Percentiles rank a stretch among this genome's conserved stretches.
These are phyloP conservation scores for Allygus modestus DNA, from an alignment of 2,888 invertebrate species.

Conservation along the genomic window DNA sequence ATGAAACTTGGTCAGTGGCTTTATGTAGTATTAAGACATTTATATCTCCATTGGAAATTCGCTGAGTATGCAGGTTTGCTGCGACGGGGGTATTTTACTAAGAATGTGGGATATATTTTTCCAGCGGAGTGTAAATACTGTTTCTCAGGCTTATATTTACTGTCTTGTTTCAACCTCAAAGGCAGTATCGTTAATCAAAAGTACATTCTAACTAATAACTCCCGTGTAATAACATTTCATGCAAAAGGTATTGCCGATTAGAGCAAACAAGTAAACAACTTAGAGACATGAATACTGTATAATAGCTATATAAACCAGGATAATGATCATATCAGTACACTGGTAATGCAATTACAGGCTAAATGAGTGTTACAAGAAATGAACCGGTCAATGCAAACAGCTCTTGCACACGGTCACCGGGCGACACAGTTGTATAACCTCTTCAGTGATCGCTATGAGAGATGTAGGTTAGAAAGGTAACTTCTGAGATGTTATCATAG, in stretches of 20 bases:
- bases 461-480: constrained; percentile 34
- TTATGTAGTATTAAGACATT: too few species aligned
- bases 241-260: background rate
- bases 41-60: too few species aligned
- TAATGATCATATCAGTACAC: constrained; percentile 17
- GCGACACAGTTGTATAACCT: constrained; percentile 15
- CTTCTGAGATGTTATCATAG: constrained; percentile 1
- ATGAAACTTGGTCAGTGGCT: too few species aligned
- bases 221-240: background rate
- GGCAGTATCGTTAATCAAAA: background rate
- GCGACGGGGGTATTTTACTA: too few species aligned
- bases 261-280: constrained; percentile 16
- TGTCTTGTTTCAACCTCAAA: background rate
- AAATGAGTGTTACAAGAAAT: constrained; percentile 9
- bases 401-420: background rate
- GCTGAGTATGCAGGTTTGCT: too few species aligned
- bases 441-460: background rate
- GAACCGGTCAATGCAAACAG: constrained; percentile 35
- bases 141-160: background rate
- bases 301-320: constrained; percentile 31
- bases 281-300: background rate
- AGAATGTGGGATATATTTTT: too few species aligned
- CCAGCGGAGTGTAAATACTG: too few species aligned
- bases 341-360: constrained; percentile 13
- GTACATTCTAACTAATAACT: background rate